Evolutionary conservation across 1,140 invertebrate species (phyloP), one percentile per base, ranked within the genome.

Genomic region (Megathymus violae): DNA sequence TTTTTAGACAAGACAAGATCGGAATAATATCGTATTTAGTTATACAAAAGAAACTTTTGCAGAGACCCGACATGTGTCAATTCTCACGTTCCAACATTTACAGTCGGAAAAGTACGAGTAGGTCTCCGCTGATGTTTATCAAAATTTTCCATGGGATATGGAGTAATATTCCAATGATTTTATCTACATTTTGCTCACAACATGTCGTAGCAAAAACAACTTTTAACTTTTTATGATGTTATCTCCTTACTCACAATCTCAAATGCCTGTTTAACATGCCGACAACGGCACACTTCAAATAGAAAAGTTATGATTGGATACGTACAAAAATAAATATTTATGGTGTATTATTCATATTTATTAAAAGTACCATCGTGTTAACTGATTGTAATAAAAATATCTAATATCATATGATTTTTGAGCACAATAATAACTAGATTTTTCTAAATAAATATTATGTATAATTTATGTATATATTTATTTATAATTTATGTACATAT

Each of bases 161-260:
- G 15, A 66, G 77, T 74, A 80, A 83, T 83, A 80, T 83, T 80
- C 76, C 65, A n/a, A n/a, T n/a, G n/a, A n/a, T n/a, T n/a, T n/a
- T n/a, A n/a, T n/a, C n/a, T n/a, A n/a, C n/a, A n/a, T n/a, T n/a
- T n/a, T n/a, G n/a, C n/a, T n/a, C n/a, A n/a, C n/a, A n/a, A n/a
- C n/a, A n/a, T n/a, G n/a, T n/a, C n/a, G n/a, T n/a, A n/a, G n/a
- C n/a, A n/a, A n/a, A n/a, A n/a, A n/a, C n/a, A n/a, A n/a, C n/a
- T n/a, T n/a, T n/a, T n/a, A 66, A 69, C 43, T 71, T 66, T 63
- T 54, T 63, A 54, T 40, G 51, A 65, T 59, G 34, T 71, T 56
- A 52, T 67, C 44, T 52, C 44, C 27, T 43, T 59, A 46, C 54
- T 46, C 14, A 46, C n/a, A 36, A 59, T 59, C 38, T 47, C 34